Evolutionary conservation across 2,888 invertebrate genomes (phyloP).

Genomic region (Luffia ferchaultella): DNA sequence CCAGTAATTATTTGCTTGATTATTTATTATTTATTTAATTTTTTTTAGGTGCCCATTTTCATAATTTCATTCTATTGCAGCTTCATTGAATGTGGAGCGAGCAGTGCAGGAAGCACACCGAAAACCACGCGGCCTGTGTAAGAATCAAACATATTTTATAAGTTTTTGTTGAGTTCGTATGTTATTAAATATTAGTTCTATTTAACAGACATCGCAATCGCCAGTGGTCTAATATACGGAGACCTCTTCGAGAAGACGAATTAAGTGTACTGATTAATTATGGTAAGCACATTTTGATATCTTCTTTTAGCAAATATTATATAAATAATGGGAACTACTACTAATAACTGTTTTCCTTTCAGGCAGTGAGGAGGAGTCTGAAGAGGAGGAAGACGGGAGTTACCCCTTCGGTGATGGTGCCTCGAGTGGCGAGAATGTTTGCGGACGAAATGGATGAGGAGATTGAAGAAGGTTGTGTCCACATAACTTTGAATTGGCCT

Average conservation of each 20-base stretch:
- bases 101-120: too few relatives aligned
- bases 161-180: too few relatives aligned
- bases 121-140: too few relatives aligned
- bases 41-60: neutral
- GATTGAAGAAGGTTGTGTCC: too few relatives aligned
- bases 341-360: slow-evolving; percentile 7
- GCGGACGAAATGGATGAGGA: too few relatives aligned
- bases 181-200: neutral
- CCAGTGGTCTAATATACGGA: too few relatives aligned
- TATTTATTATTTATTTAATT: neutral
- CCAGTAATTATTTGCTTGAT: slow-evolving; percentile 1
- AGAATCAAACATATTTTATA: too few relatives aligned
- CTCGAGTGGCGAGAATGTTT: slow-evolving; percentile 4
- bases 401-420: slow-evolving; percentile 1
- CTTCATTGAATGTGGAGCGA: slow-evolving; percentile 1
- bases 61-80: slow-evolving; percentile 2
- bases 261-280: slow-evolving; percentile 4
- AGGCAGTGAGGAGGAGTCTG: slow-evolving; percentile 3
- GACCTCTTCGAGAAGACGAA: slow-evolving; percentile 3
- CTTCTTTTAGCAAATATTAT: slow-evolving; percentile 2
- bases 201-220: too few relatives aligned
- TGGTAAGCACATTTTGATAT: slow-evolving; percentile 5
- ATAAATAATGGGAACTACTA: slow-evolving; percentile 6
- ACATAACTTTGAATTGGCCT: too few relatives aligned
- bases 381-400: slow-evolving; percentile 2